Evolutionary conservation across 2,888 invertebrate species (phyloP).

Genomic region (Cotesia congregata): DNA sequence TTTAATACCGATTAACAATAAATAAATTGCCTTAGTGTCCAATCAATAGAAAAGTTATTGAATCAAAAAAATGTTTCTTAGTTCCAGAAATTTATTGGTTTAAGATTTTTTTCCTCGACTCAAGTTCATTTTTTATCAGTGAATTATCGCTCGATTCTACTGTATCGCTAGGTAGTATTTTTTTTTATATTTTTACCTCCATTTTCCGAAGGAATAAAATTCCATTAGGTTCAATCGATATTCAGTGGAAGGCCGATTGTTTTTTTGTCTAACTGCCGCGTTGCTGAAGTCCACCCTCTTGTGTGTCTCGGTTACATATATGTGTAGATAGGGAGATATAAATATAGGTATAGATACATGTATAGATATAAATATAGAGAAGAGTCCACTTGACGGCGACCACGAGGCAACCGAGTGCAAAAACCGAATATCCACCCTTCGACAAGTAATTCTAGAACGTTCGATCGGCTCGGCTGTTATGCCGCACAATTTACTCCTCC

Average conservation of each 20-base stretch:
- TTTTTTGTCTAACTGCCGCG: not conserved
- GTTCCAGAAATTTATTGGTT: no score
- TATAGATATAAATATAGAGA: not conserved
- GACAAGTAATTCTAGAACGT: conserved; percentile 39
- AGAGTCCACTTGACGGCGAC: conserved; percentile 2
- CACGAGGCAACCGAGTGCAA: conserved; percentile 34
- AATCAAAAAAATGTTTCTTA: no score
- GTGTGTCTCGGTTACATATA: not conserved
- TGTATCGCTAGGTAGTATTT: not conserved
- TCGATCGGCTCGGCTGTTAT: conserved; percentile 58
- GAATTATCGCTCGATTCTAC: no score
- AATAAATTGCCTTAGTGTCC: no score
- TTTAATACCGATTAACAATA: no score
- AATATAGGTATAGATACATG: not conserved
- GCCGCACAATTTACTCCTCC: conserved; percentile 59
- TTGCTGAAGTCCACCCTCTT: not conserved
- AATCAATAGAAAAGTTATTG: no score
- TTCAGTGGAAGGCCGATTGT: not conserved
- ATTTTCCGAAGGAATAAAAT: not conserved
- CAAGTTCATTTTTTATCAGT: no score
- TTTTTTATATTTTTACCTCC: not conserved
- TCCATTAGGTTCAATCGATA: not conserved
- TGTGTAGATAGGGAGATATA: not conserved
- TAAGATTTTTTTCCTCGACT: no score
- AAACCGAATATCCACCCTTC: conserved; percentile 39